Evolutionary conservation across 2,888 invertebrate species (phyloP).

Genomic region (Abrostola tripartita): DNA sequence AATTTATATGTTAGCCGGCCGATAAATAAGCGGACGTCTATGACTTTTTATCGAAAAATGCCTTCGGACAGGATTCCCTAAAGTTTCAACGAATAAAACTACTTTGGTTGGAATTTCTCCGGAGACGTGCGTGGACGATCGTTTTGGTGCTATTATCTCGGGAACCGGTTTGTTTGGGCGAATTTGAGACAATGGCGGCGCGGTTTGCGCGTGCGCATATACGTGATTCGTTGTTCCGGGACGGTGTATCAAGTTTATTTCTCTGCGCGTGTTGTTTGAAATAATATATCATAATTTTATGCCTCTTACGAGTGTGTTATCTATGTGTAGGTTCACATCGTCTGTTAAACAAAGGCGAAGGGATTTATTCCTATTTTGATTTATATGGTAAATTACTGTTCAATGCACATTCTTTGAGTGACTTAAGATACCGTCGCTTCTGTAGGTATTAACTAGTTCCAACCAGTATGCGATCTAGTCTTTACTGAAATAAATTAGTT

Average conservation of each 20-base stretch:
- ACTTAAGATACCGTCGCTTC: background rate
- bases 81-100: constrained; percentile 56
- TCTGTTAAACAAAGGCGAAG: constrained; percentile 32
- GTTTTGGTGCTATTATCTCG: constrained; percentile 78
- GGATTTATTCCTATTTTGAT: constrained; percentile 15
- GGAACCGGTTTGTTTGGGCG: constrained; percentile 82
- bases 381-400: constrained; percentile 28
- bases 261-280: constrained; percentile 39
- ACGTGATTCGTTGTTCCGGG: constrained; percentile 67
- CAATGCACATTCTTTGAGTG: constrained; percentile 8
- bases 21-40: constrained; percentile 53
- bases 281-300: constrained; percentile 53
- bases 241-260: constrained; percentile 63
- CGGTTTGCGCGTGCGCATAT: constrained; percentile 55
- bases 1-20: constrained; percentile 51
- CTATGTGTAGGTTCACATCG: constrained; percentile 17
- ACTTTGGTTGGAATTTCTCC: constrained; percentile 55
- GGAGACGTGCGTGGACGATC: constrained; percentile 55
- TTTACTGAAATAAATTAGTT: no score
- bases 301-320: constrained; percentile 15
- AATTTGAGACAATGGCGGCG: constrained; percentile 82
- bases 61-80: constrained; percentile 52
- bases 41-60: constrained; percentile 58
- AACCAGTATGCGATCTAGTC: no score
- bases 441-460: background rate